Evolutionary conservation across 2,797 vertebrate genomes (phyloP), one percentile per base, ranked within the genome.

Genomic region (Agapornis canus): DNA sequence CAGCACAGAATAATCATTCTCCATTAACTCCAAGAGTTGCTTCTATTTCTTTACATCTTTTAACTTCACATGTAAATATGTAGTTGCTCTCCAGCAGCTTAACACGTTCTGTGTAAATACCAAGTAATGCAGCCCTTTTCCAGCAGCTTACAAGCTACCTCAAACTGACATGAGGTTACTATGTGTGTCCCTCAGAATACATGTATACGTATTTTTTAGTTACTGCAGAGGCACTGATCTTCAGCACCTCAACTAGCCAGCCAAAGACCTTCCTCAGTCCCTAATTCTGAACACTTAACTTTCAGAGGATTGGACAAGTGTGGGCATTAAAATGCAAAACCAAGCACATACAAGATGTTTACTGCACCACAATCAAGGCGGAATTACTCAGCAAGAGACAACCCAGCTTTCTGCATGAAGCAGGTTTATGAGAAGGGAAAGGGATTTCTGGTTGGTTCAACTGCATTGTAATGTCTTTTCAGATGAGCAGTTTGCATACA

Each of bases 301-400:
- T 77, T 81, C 69, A 54, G 31, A 40, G 35, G 32, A 39, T 11
- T 54, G 56, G 3, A 19, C 43, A 37, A 64, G 32, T 3, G 8
- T 22, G 17, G 37, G 37, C 37, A 81, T 48, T 83, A 64, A 81
- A 86, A 70, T 13, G 6, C 19, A 89, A 47, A 76, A 48, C 3
- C 9, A 61, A 86, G 68, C 0, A 4, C 18, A 52, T 0, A 9
- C 0, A 0, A 57, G 17, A 60, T 12, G 6, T 0, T 10, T 23
- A 35, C 2, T 69, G 64, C 54, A 59, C 14, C 0, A 1, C 35
- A 86, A 29, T 18, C 39, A 23, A 32, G 19, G 26, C 48, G 29
- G 29, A 59, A 42, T 18, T 8, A 59, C 31, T 31, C 21, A 20
- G 18, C 8, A 49, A 54, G 13, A 42, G 47, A 27, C 7, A 77